Conservation (phyloP, 2,113 vertebrate genomes). For the Pachypanchax playfairii region DNA sequence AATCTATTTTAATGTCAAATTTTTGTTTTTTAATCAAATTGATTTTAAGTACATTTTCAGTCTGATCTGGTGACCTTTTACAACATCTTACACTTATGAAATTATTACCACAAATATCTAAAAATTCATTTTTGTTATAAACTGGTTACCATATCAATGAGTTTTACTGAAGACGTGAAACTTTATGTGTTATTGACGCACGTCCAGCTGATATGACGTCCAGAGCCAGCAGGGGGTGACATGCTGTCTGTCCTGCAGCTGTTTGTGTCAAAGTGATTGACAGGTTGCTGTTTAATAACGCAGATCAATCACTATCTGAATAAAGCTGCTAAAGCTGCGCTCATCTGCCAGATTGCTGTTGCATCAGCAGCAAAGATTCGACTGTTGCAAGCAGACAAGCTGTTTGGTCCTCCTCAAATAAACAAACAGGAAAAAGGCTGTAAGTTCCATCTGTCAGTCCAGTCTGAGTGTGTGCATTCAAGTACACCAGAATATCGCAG, state of each 20-base stretch:
- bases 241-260: constrained; percentile 11
- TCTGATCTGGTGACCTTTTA: too few species aligned
- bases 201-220: not conserved
- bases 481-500: not conserved
- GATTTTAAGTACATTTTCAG: too few species aligned
- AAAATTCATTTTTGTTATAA: too few species aligned
- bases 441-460: constrained; percentile 44
- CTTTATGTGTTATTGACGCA: not conserved
- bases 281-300: not conserved
- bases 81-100: too few species aligned
- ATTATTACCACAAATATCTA: too few species aligned
- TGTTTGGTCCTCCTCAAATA: constrained; percentile 36
- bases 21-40: too few species aligned
- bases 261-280: constrained; percentile 1
- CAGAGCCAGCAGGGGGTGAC: constrained; percentile 37
- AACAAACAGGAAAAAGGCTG: constrained; percentile 37
- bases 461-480: constrained; percentile 1
- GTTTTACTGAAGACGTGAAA: not conserved
- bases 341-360: constrained; percentile 24
- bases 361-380: constrained; percentile 24
- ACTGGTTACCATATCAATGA: too few species aligned
- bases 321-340: not conserved
- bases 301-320: not conserved
- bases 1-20: too few species aligned
- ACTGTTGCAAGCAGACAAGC: constrained; percentile 29